Evolutionary conservation across 2,888 invertebrate species (phyloP), one percentile per base, ranked within the genome.

Genomic region (Anoplius nigerrimus): DNA sequence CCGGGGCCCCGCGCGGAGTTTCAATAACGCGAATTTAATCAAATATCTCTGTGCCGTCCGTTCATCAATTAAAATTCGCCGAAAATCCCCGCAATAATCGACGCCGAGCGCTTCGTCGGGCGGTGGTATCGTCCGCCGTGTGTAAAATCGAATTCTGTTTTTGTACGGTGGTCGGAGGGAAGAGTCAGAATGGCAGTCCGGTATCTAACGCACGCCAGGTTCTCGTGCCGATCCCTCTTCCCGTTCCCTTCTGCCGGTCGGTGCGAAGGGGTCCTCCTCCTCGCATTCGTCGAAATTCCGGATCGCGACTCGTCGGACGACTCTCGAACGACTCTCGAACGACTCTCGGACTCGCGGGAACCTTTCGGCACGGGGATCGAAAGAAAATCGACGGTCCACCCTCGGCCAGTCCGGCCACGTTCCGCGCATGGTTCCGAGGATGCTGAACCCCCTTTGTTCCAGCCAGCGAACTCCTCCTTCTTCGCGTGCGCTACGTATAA

Each of bases 281-380:
- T 27, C 43, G 60, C 55, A 34, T 76, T 76, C 66, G 59, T 73
- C 66, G 68, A 66, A 71, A 76, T 73, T 76, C 76, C 72, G 53
- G 52, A 53, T 63, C 52, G 52, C 42, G 21, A 34, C 34, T 6
- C 6, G 34, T 6, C 11, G 34, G 11, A 34, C 11, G 11, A 34
- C 48, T 48, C 48, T 48, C 48, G 6, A 22, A 45, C 21, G n/a
- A n/a, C n/a, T n/a, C n/a, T 6, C 11, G 34, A 6, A 34, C 11
- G 11, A 34, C 48, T 48, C 48, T 48, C 48, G 6, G 42, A 45
- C 21, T 66, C 51, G 65, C 34, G 43, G n/a, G 64, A 57, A 69
- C 61, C 45, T 53, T 27, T 59, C 48, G 48, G n/a, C 4, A 11
- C 18, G n/a, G n/a, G n/a, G n/a, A 18, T 1, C 48, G 48, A 48